phyloP scores from a whole-genome alignment of 2,113 vertebrate genomes.

The Danio rerio region GRCz12tu NC_133181.1:45007501-45008000 shows the following conservation, averaged over 20 bases:
- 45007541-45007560: no score
- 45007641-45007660: not conserved
- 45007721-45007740: conserved; percentile 10
- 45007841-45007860: conserved; percentile 22
- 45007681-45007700: conserved; percentile 19
- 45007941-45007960: not conserved
- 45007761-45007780: conserved; percentile 46
- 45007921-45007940: not conserved
- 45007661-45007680: conserved; percentile 23
- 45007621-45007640: conserved; percentile 6
- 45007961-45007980: not conserved
- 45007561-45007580: no score
- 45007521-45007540: no score
- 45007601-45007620: conserved; percentile 8
- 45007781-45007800: conserved; percentile 53
- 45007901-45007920: not conserved
- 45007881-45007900: not conserved
- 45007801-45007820: conserved; percentile 47
- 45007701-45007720: conserved; percentile 16
- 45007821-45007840: conserved; percentile 51
- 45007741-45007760: conserved; percentile 57
- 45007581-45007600: not conserved
- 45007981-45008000: no score
- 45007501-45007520: no score
- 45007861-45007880: not conserved